These are phyloP conservation scores for Rhadina sibilatrix DNA, from an alignment of 2,113 vertebrate genomes.

Conservation along the genomic window DNA sequence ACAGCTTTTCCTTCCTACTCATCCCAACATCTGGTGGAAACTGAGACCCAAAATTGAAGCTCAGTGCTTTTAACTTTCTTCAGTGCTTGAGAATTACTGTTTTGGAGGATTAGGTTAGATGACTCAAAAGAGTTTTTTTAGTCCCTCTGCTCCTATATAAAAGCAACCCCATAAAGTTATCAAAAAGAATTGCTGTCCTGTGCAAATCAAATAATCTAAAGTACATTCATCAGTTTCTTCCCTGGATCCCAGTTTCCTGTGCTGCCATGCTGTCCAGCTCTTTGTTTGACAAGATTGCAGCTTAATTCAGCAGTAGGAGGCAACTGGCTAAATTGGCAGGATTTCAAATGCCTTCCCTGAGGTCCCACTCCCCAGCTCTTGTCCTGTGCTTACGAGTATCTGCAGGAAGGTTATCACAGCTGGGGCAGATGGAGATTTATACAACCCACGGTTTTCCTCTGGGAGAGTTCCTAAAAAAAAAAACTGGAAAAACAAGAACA, in stretches of 20 bases:
- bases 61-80: neutral
- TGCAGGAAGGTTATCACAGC: conserved; percentile 11
- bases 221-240: neutral
- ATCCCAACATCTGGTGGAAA: neutral
- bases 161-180: neutral
- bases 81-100: neutral
- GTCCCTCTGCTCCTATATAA: neutral
- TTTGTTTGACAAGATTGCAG: neutral
- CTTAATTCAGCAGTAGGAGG: neutral
- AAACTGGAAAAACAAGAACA: neutral
- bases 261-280: neutral
- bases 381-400: neutral
- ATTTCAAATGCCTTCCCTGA: neutral
- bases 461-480: neutral
- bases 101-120: neutral
- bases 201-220: neutral
- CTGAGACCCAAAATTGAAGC: neutral
- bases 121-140: neutral
- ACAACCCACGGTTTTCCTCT: neutral
- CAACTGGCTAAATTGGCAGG: neutral
- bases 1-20: neutral
- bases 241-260: neutral
- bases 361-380: neutral
- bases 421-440: neutral
- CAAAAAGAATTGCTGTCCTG: neutral